Conservation (phyloP, 2,113 vertebrate genomes). For the Eurypyga helias region DNA sequence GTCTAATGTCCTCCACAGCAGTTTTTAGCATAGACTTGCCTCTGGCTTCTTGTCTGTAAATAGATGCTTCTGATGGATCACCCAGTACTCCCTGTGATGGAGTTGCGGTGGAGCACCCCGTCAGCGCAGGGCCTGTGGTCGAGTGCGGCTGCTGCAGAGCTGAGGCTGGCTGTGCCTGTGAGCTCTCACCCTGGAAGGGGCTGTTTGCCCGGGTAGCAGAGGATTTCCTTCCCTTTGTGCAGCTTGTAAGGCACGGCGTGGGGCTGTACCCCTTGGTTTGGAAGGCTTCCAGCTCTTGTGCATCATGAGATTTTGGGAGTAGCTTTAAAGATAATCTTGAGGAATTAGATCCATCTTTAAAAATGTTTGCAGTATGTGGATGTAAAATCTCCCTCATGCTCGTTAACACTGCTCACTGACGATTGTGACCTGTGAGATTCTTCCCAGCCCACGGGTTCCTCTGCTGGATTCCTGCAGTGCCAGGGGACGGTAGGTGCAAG, state of each 20-base stretch:
- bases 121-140: no score
- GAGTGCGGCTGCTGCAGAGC: not conserved
- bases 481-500: fast-evolving
- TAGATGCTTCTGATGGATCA: not conserved
- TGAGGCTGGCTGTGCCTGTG: no score
- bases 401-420: not conserved
- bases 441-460: not conserved
- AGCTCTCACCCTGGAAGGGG: not conserved
- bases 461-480: not conserved
- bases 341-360: not conserved
- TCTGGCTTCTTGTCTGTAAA: not conserved
- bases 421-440: not conserved
- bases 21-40: not conserved
- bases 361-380: not conserved
- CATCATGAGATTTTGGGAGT: not conserved
- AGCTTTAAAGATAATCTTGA: not conserved
- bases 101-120: not conserved
- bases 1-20: not conserved
- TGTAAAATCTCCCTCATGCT: not conserved
- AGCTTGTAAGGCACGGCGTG: not conserved
- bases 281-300: not conserved
- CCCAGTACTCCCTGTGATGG: not conserved
- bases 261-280: not conserved
- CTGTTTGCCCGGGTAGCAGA: not conserved
- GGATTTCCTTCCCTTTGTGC: not conserved